Base-by-base conservation (phyloP, 2,113 vertebrate genomes). In the Protobothrops flavoviridis region DNA sequence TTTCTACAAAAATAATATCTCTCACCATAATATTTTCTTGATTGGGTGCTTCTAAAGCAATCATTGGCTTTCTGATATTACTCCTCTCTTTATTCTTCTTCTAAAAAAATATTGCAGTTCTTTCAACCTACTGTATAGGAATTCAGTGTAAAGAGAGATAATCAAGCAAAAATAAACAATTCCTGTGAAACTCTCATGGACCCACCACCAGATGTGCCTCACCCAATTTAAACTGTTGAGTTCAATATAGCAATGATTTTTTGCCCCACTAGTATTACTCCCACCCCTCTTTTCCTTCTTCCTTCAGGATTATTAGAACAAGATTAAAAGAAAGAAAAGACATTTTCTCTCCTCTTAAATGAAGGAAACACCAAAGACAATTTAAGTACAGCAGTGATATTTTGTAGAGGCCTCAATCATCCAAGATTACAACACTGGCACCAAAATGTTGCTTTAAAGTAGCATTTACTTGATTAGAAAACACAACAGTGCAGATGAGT, bases 91-190 rank as follows among this genome's bases (percentile, higher is more conserved):
- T 88, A 64, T 87, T 8, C 24, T 69, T 48, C 8, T 9, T 29
- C n/a, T 29, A 53, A 86, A 48, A 45, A 88, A 61, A 61, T 48
- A 0, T 12, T 55, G 15, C 85, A 94, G 39, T 52, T 92, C 43
- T 85, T 23, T 13, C n/a, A 91, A 90, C 23, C 13, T 56, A 91
- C 1, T 11, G 0, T 11, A 90, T 92, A 21, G 29, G 88, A 0
- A 33, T 10, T 92, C 94, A 94, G 45, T 89, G 92, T 26, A 57
- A 94, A 91, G 39, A 26, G 3, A 59, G 43, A 56, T 94, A 94
- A 90, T 43, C 29, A 17, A 11, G 21, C 5, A 61, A 12, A 3
- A 61, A 94, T 93, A 95, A 92, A 55, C 3, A 57, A 94, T 92
- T 59, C 13, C 29, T 69, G 13, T 69, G 64, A 69, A 15, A 69